Conservation (phyloP, 1,140 invertebrate genomes). For the Drosophila auraria region DNA sequence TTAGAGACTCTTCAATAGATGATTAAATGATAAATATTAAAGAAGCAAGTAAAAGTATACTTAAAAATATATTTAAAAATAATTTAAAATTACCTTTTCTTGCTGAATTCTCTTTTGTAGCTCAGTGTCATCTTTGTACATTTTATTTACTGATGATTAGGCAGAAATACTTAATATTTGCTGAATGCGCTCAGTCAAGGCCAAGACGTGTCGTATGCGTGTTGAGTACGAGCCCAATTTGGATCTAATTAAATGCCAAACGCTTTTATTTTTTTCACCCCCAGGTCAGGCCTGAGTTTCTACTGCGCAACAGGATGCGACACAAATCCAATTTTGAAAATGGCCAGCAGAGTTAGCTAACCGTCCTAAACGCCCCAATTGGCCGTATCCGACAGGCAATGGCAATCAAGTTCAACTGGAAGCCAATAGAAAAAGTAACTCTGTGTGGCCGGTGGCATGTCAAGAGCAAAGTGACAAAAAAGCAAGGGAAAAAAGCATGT, state of each 20-base stretch:
- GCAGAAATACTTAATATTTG: conserved; percentile 4
- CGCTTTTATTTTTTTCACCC: not conserved
- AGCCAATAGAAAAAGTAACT: conserved; percentile 1
- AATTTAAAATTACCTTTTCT: not conserved
- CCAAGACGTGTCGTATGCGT: conserved; percentile 25
- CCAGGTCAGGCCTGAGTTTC: conserved; percentile 14
- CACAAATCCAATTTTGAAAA: conserved; percentile 32
- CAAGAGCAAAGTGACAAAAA: conserved; percentile 13
- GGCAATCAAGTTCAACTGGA: conserved; percentile 8
- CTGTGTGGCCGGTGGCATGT: not conserved
- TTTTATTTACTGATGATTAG: conserved; percentile 16
- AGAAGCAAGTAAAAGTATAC: not conserved
- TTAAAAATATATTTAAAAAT: not conserved
- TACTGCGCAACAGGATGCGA: conserved; percentile 15
- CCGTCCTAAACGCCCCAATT: conserved; percentile 21
- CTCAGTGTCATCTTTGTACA: not conserved
- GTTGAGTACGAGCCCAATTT: conserved; percentile 3
- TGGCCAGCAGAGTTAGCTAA: conserved; percentile 19
- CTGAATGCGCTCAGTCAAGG: conserved; percentile 10
- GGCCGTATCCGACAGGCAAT: conserved; percentile 17
- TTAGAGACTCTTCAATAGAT: not conserved
- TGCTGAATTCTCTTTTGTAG: not conserved
- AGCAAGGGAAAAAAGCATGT: not conserved
- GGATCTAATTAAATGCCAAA: conserved; percentile 4
- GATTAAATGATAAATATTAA: not conserved